phyloP scores from a whole-genome alignment of 1,140 invertebrate genomes.

The Camponotus pennsylvanicus region DNA sequence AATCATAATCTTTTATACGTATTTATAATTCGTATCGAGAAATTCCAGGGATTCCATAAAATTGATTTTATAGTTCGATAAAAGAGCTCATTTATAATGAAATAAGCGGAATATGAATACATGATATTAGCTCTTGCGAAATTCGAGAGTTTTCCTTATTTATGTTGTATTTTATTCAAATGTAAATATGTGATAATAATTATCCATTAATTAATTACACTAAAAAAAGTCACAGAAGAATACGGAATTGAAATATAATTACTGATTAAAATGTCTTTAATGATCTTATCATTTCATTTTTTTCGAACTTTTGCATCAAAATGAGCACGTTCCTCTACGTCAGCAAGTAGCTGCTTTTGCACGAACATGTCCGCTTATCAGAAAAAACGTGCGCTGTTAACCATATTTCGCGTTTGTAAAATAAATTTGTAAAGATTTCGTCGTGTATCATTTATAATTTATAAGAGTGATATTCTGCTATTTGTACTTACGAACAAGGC shows the following conservation, averaged over 20 bases:
- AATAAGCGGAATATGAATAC: background rate
- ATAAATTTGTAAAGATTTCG: background rate
- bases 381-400: constrained; percentile 8
- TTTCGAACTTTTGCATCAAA: background rate
- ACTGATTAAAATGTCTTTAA: background rate
- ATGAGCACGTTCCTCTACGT: background rate
- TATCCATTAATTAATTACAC: background rate
- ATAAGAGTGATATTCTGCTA: constrained; percentile 8
- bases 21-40: background rate
- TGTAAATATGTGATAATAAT: background rate
- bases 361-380: constrained; percentile 4
- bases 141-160: background rate
- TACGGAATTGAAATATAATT: background rate
- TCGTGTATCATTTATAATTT: background rate
- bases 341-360: background rate
- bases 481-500: constrained; percentile 92
- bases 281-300: background rate
- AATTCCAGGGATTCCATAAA: background rate
- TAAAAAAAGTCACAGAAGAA: background rate
- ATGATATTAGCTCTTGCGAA: background rate
- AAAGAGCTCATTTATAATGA: background rate
- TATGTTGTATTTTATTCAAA: background rate
- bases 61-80: background rate
- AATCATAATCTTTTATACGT: background rate
- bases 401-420: background rate